These are phyloP conservation scores for Pseudanteris insignis DNA, from an alignment of 2,888 invertebrate species.

Conservation along the genomic window DNA sequence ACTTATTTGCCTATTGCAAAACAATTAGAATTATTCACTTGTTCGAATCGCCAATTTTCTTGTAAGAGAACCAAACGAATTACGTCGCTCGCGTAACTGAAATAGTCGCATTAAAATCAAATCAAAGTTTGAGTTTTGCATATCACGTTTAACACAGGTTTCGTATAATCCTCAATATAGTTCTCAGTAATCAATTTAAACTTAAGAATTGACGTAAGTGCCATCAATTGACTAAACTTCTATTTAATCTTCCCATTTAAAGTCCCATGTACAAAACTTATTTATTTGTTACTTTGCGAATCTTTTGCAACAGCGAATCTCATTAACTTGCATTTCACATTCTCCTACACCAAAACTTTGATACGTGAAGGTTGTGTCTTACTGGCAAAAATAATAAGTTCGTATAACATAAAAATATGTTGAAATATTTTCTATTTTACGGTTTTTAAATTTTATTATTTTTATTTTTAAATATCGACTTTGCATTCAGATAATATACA, in stretches of 20 bases:
- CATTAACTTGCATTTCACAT: slow-evolving; percentile 36
- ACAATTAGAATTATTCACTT: no score
- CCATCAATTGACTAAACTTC: slow-evolving; percentile 28
- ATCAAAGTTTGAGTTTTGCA: slow-evolving; percentile 5
- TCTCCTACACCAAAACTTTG: slow-evolving; percentile 16
- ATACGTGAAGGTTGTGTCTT: no score
- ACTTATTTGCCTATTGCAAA: no score
- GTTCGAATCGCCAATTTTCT: no score
- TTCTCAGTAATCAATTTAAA: slow-evolving; percentile 34
- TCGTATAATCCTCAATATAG: slow-evolving; percentile 12
- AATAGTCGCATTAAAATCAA: slow-evolving; percentile 3
- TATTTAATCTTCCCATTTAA: slow-evolving; percentile 30
- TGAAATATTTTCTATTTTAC: no score
- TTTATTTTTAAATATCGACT: no score
- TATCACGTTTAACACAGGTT: slow-evolving; percentile 6
- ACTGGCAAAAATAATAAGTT: no score
- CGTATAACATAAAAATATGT: no score
- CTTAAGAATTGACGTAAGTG: slow-evolving; percentile 30
- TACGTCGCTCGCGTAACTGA: no score
- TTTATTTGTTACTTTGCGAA: slow-evolving; percentile 36
- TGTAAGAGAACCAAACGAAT: no score
- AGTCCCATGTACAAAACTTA: slow-evolving; percentile 27
- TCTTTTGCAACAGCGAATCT: slow-evolving; percentile 40
- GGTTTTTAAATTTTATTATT: no score
- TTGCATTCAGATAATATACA: no score